Evolutionary conservation across 2,113 vertebrate genomes (phyloP).

Genomic region (Potamarius usumacintae): DNA sequence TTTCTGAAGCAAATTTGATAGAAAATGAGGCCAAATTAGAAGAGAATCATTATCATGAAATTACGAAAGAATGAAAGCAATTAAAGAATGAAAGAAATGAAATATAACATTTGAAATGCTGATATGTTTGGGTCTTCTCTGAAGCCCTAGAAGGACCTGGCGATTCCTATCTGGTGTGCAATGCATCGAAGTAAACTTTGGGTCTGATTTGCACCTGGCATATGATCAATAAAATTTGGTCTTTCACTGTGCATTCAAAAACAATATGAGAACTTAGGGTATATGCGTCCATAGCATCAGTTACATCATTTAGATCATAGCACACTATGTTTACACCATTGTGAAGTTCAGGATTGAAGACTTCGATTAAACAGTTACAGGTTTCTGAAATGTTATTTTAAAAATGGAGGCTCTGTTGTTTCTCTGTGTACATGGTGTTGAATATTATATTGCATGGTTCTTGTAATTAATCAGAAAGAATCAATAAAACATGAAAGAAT

Average conservation of each 20-base stretch:
- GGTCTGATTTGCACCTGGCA: background rate
- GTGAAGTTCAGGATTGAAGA: background rate
- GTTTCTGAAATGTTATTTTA: background rate
- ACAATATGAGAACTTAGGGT: background rate
- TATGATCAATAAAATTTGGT: background rate
- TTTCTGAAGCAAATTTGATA: too few relatives aligned
- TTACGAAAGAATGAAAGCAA: too few relatives aligned
- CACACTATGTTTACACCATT: background rate
- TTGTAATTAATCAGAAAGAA: background rate
- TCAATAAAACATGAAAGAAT: background rate
- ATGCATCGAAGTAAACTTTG: background rate
- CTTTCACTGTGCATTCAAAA: background rate
- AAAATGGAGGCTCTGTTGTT: background rate
- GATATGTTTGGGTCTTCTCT: too few relatives aligned
- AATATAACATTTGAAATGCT: too few relatives aligned
- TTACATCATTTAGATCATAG: background rate
- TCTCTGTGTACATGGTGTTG: background rate
- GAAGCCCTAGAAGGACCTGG: too few relatives aligned
- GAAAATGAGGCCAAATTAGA: too few relatives aligned
- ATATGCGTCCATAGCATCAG: background rate
- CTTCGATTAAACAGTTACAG: background rate
- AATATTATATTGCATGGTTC: background rate
- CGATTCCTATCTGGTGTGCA: background rate
- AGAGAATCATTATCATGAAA: too few relatives aligned
- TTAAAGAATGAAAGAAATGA: too few relatives aligned